These are phyloP conservation scores for Halcyon chelicuti DNA, from an alignment of 2,797 vertebrate species.

Conservation along the genomic window DNA sequence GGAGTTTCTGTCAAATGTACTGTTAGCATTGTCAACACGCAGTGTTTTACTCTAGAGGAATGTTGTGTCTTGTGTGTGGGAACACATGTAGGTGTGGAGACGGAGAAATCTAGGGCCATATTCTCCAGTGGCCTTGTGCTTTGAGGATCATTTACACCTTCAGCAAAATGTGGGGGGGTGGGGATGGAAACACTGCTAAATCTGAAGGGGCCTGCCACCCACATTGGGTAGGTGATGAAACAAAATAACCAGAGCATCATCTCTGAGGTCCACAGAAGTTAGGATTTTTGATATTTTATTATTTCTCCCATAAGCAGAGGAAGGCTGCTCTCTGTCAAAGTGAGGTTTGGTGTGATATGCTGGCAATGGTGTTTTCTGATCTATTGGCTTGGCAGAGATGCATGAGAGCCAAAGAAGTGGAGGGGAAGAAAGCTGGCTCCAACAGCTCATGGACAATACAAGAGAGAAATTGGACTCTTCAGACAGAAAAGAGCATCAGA, in stretches of 20 bases:
- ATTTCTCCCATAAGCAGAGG: not conserved
- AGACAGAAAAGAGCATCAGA: not conserved
- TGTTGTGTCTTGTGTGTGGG: conserved; percentile 51
- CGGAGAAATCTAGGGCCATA: conserved; percentile 55
- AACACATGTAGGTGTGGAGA: conserved; percentile 60
- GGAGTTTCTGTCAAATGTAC: conserved; percentile 16
- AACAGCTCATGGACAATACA: not conserved
- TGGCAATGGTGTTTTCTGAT: not conserved
- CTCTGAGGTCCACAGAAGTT: not conserved
- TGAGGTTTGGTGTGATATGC: not conserved
- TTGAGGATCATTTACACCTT: conserved; percentile 62
- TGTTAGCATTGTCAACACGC: conserved; percentile 22
- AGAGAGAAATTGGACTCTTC: not conserved
- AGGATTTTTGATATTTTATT: not conserved
- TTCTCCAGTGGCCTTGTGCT: conserved; percentile 57
- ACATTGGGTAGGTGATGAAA: not conserved
- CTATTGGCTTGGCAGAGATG: not conserved
- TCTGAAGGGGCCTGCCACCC: conserved; percentile 54
- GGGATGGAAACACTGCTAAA: conserved; percentile 59
- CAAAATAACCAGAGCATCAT: conserved; percentile 10
- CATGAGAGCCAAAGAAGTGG: not conserved
- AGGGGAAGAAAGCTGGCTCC: not conserved
- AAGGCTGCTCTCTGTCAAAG: not conserved
- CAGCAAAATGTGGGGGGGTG: conserved; percentile 14
- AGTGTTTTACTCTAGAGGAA: conserved; percentile 59